Evolutionary conservation across 2,113 vertebrate species (phyloP).

Genomic region (Aphyosemion australe): DNA sequence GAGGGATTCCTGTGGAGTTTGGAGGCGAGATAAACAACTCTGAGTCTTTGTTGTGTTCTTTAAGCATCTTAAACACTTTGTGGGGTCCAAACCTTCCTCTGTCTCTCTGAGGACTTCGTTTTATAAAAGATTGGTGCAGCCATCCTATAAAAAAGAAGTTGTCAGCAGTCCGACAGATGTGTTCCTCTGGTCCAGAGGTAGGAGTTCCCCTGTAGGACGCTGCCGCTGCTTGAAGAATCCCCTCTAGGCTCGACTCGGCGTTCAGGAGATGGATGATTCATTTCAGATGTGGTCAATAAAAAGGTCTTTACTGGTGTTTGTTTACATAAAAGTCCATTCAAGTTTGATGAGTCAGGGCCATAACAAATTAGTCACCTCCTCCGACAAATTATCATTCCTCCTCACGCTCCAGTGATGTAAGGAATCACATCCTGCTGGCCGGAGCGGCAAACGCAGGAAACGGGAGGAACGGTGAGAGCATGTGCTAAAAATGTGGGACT

Average conservation of each 20-base stretch:
- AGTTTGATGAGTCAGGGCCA: constrained; percentile 65
- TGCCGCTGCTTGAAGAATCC: constrained; percentile 38
- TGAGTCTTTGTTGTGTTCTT: no score
- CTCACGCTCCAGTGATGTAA: constrained; percentile 34
- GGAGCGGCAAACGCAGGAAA: constrained; percentile 25
- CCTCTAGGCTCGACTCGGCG: constrained; percentile 26
- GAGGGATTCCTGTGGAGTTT: no score
- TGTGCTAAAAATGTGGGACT: constrained; percentile 42
- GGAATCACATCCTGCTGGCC: constrained; percentile 47
- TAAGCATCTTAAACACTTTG: no score
- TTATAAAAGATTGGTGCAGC: no score
- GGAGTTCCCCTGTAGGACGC: constrained; percentile 33
- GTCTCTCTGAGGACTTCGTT: no score
- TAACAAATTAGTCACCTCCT: constrained; percentile 60
- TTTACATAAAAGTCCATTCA: constrained; percentile 55
- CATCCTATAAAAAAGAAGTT: background rate
- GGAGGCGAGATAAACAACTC: no score
- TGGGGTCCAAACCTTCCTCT: no score
- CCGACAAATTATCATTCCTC: constrained; percentile 44
- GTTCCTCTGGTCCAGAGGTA: constrained; percentile 26
- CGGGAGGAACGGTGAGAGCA: constrained; percentile 40
- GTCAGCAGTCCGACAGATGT: background rate
- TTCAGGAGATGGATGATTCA: constrained; percentile 61
- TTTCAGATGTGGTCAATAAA: constrained; percentile 65
- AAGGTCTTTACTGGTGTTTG: constrained; percentile 58